A percentile compares a stretch with the other conserved stretches of the same genome.
Conservation (phyloP, 1,140 invertebrate species). For the Dysdera silvatica region DNA sequence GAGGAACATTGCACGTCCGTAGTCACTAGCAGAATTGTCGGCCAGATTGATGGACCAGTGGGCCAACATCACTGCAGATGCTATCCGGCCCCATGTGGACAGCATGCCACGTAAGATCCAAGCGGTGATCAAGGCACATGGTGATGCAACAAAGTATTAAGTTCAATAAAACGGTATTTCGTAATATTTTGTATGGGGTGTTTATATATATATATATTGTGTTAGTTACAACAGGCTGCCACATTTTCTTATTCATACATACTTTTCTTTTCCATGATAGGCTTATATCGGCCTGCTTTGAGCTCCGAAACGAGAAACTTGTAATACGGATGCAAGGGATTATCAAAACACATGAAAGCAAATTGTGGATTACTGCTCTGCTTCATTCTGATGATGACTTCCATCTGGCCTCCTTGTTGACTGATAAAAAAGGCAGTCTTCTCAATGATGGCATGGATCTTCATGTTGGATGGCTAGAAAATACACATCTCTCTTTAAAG, state of each 20-base stretch:
- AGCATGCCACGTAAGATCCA: too few relatives aligned
- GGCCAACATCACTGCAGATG: too few relatives aligned
- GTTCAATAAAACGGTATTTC: too few relatives aligned
- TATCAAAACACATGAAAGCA: slow-evolving; percentile 80
- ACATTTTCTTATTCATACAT: slow-evolving; percentile 21
- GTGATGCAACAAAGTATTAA: too few relatives aligned
- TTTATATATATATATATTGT: too few relatives aligned
- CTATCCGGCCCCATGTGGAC: too few relatives aligned
- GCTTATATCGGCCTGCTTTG: slow-evolving; percentile 65
- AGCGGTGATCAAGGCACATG: too few relatives aligned
- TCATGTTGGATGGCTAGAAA: slow-evolving; percentile 79
- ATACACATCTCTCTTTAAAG: slow-evolving; percentile 30
- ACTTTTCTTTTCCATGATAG: slow-evolving; percentile 33
- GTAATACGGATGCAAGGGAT: slow-evolving; percentile 81
- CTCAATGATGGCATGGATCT: slow-evolving; percentile 88
- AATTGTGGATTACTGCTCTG: slow-evolving; percentile 90
- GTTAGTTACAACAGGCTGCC: too few relatives aligned
- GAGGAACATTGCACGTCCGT: too few relatives aligned
- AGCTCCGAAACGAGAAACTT: slow-evolving; percentile 70
- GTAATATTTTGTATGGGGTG: too few relatives aligned
- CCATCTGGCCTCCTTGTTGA: slow-evolving; percentile 91
- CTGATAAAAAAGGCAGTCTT: slow-evolving; percentile 93
- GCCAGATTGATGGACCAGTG: too few relatives aligned
- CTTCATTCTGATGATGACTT: slow-evolving; percentile 94
- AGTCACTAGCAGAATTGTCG: too few relatives aligned